phyloP scores from a whole-genome alignment of 2,113 vertebrate species.

The Eolophus roseicapilla region DNA sequence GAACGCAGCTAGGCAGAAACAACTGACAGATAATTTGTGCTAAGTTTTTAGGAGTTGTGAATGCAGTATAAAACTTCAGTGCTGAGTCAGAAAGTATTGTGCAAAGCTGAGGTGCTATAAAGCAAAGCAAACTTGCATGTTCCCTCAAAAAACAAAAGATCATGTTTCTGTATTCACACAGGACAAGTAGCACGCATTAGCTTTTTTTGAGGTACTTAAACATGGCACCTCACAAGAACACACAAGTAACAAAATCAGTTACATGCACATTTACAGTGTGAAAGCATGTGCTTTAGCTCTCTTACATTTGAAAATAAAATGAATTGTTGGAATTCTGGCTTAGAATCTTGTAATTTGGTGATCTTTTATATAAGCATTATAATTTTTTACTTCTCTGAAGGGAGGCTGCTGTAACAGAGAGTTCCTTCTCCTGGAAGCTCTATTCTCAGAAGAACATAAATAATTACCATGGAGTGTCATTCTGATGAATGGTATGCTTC shows the following conservation, averaged over 20 bases:
- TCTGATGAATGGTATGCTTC: slow-evolving; percentile 31
- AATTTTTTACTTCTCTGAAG: background rate
- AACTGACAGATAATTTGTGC: background rate
- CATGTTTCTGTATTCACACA: background rate
- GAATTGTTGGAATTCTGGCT: background rate
- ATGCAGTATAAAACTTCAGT: background rate
- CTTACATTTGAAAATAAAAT: background rate
- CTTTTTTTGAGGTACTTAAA: background rate
- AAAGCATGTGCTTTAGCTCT: background rate
- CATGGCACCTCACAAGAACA: background rate
- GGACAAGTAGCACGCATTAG: background rate
- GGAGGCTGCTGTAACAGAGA: background rate
- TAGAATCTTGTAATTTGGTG: background rate
- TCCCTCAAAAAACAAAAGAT: background rate
- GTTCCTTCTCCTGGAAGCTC: slow-evolving; percentile 11
- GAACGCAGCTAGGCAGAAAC: background rate
- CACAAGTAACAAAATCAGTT: background rate
- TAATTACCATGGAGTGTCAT: slow-evolving; percentile 44
- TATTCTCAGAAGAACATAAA: slow-evolving; percentile 40
- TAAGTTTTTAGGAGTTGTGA: background rate
- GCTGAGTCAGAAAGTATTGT: background rate
- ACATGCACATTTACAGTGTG: background rate
- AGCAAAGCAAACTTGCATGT: background rate
- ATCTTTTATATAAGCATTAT: background rate
- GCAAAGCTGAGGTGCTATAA: background rate